Percentiles rank a stretch among this genome's conserved stretches.
Conservation (phyloP, 2,888 invertebrate genomes). For the Darwinula stevensoni region DNA sequence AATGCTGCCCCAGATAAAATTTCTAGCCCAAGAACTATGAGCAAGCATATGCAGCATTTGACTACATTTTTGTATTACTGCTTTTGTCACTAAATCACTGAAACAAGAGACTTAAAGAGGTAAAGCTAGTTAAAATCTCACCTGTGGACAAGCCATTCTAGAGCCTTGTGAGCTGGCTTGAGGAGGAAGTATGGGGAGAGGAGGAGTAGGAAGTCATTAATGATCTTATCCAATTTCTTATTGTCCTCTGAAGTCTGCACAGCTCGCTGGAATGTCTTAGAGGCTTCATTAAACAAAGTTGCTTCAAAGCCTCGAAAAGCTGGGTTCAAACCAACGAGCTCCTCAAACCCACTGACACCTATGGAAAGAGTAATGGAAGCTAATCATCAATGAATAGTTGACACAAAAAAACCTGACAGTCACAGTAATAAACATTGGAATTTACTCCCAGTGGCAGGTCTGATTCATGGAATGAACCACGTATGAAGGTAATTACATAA, state of each 20-base stretch:
- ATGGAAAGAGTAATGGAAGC: constrained; percentile 9
- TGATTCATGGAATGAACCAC: no score
- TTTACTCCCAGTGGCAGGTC: no score
- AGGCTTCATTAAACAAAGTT: constrained; percentile 41
- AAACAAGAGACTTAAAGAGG: no score
- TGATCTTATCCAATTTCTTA: constrained; percentile 34
- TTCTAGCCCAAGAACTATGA: no score
- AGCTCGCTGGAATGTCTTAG: constrained; percentile 47
- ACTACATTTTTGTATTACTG: no score
- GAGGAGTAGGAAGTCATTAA: constrained; percentile 44
- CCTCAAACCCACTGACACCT: constrained; percentile 48
- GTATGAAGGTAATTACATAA: no score
- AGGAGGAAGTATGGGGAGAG: constrained; percentile 67
- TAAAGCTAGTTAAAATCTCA: no score
- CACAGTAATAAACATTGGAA: no score
- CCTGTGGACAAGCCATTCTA: constrained; percentile 78
- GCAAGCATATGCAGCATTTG: no score
- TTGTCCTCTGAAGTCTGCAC: constrained; percentile 44
- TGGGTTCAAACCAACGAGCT: constrained; percentile 39
- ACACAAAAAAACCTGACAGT: background rate
- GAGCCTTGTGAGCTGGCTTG: constrained; percentile 51
- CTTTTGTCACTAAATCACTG: no score
- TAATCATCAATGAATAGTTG: background rate
- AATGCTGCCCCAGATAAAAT: no score
- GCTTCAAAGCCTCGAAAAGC: constrained; percentile 38